Base-by-base conservation (phyloP, 1,140 invertebrate genomes). In the Papilio dardanus region DNA sequence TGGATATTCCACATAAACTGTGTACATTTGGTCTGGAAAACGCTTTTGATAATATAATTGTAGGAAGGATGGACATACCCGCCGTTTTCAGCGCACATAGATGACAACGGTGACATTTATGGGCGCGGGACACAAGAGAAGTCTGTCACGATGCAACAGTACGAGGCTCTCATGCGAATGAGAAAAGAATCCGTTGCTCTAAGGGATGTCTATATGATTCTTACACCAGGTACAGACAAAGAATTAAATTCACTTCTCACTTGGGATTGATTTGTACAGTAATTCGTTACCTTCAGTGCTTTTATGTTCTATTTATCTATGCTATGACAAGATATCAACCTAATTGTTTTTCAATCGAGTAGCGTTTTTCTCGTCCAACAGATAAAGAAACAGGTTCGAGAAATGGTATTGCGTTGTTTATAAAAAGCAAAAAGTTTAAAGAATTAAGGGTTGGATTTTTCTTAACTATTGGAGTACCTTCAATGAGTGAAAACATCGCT, bases 81-180 rank as follows among this genome's bases (percentile, higher is more conserved):
- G 24, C 97, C 97, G 16, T 97, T 97, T 86, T 94, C 88, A 62
- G 97, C 96, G 0, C 88, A 95, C 16, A 96, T 97, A 75, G 95
- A 96, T 83, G 94, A 94, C 10, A 90, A 96, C 74, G 96, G 96
- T 8, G 94, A 96, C 54, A 97, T 97, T 79, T 97, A 95, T 88
- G 97, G 95, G 7, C 93, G 97, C 58, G 97, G 97, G 21, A 92
- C 96, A 0, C 96, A 97, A 83, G 97, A 97, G 83, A 97, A 97
- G 88, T 95, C 94, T 81, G 95, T 96, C 68, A 95, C 95, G 14
- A 96, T 96, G 78, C 95, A 96, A 90, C 96, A 97, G 91, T 82
- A 97, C 74, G 97, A 97, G 81, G 96, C 97, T 6, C 93, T 97
- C 5, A 89, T 96, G 74, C 85, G 91, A 50, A 83, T 97, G 1